Evolutionary conservation across 2,113 vertebrate species (phyloP).

Genomic region (Trematomus loennbergii): DNA sequence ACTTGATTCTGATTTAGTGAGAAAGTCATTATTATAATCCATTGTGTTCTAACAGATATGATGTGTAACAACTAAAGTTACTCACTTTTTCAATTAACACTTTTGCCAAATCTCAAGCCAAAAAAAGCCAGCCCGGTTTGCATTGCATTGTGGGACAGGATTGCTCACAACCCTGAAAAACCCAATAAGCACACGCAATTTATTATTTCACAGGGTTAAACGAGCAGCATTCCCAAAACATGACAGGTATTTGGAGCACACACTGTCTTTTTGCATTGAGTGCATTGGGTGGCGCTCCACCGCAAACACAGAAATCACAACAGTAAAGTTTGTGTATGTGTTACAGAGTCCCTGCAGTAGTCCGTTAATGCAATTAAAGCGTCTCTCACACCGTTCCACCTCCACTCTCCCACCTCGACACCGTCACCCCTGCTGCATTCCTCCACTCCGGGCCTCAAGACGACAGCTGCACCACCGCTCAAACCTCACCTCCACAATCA

Average conservation of each 20-base stretch:
- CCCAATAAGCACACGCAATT: background rate
- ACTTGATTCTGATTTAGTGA: too few relatives aligned
- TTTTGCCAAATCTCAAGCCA: background rate
- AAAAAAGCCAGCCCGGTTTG: background rate
- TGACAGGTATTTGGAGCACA: background rate
- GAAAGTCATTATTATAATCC: too few relatives aligned
- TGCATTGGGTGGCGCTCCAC: background rate
- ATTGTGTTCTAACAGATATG: background rate
- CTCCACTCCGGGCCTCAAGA: slow-evolving; percentile 14
- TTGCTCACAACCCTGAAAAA: background rate
- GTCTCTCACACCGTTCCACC: slow-evolving; percentile 50
- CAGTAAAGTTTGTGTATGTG: slow-evolving; percentile 2
- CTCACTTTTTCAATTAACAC: background rate
- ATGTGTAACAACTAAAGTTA: background rate
- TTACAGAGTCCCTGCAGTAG: slow-evolving; percentile 18
- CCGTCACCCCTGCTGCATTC: slow-evolving; percentile 53
- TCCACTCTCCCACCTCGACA: slow-evolving; percentile 36
- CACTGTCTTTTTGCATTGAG: background rate
- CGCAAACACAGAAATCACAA: background rate
- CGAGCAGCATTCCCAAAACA: background rate
- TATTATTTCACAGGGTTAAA: too few relatives aligned
- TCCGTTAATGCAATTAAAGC: slow-evolving; percentile 47
- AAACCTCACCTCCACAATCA: slow-evolving; percentile 47
- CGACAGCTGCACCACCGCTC: slow-evolving; percentile 56
- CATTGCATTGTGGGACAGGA: background rate